Base-by-base conservation (phyloP, 2,888 invertebrate species). In the Ischnus inquisitorius region DNA sequence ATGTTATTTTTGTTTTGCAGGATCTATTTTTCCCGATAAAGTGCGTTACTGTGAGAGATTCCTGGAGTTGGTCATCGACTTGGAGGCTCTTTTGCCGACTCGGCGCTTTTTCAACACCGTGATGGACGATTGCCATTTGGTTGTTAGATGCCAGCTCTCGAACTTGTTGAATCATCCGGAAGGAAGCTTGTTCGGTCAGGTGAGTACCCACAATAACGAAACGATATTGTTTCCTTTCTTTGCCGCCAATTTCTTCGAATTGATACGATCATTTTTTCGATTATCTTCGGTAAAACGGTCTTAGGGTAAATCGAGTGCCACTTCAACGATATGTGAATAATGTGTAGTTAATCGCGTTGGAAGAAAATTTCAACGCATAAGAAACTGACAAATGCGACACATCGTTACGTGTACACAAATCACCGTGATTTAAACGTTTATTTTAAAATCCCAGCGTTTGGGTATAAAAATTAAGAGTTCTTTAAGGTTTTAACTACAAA, bases 91-190 rank as follows among this genome's bases (percentile, higher is more conserved):
- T 86, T 94, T 99, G 90, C 99, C 99, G 0, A 99, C 99, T 0
- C 95, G 99, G 48, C 95, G 99, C 68, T 99, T 99, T 94, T 98
- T 99, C 94, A 99, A 99, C 94, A 97, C 98, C 0, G 96, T 99
- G 0, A 95, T 99, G 94, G 99, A 99, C 92, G 98, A 99, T 94
- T 96, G 97, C 85, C 99, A 99, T 93, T 94, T 99, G 48, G 97
- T 99, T 64, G 98, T 98, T 10, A 96, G 97, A 71, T 98, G 98
- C 90, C 96, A 97, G 89, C 94, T 99, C 87, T 97, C 98, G 1
- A 95, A 96, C 76, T 95, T 99, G 57, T 94, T 96, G 0, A 94
- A 95, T 80, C 94, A 97, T 74, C 94, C 95, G 0, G 98, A 99
- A 90, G 99, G 99, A 57, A 97, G 98, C 93, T 95, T 99, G 39